Evolutionary conservation across 1,140 invertebrate genomes (phyloP), one percentile per base, ranked within the genome.

Genomic region (Helicorthomorpha holstii): DNA sequence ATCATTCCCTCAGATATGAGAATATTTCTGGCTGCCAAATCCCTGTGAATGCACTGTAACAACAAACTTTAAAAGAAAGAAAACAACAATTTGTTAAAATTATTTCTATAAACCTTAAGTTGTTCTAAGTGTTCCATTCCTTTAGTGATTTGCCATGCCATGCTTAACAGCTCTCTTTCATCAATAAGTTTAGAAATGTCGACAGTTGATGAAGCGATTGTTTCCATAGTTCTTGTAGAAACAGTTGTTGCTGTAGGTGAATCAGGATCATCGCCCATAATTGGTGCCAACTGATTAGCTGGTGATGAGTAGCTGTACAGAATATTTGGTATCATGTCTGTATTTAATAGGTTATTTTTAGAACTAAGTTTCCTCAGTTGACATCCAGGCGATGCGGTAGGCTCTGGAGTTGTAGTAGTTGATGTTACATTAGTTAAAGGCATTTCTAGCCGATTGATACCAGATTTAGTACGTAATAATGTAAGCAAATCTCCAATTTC

Each of bases 21-120:
- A 21, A 75, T 65, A 61, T 74, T 74, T 57, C 73, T 62, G 0
- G 73, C 73, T 3, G 73, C 73, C 49, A 74, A 61, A 66, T 74
- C 73, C 53, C 73, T 55, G 57, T 74, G 73, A 27, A 74, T 59
- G 54, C 70, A 73, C 70, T 56, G 51, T 16, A n/a, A 57, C 42
- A 53, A 26, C 26, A 58, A 12, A 4, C 27, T 7, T 2, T 16
- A 27, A 25, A 53, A 34, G 7, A 7, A 34, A 49, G 27, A 55
- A 22, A 29, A 14, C 4, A 23, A 16, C 10, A 23, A 7, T n/a
- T 54, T 16, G 22, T 38, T 16, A 16, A 16, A 25, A 19, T 19
- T 21, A 54, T 7, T 22, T 46, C 51, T 27, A 16, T 54, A 57
- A 56, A 73, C 72, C 61, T 71, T 67, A 62, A 66, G 66, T 21